Evolutionary conservation across 2,888 invertebrate genomes (phyloP), one percentile per base, ranked within the genome.

Genomic region (Beris morrisii): DNA sequence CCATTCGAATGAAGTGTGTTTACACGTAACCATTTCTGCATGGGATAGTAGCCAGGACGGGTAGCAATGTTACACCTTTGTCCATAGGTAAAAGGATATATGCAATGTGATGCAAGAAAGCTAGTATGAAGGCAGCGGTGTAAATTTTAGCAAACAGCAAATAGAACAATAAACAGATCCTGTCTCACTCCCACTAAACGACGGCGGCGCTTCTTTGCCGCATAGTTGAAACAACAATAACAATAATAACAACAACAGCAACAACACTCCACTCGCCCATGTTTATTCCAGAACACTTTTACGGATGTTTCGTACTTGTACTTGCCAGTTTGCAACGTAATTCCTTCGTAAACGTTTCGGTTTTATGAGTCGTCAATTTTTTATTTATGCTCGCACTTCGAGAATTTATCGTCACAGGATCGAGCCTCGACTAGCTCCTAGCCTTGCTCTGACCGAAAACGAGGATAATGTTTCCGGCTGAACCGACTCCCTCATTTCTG

Each of bases 331-430:
- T 28, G 45, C 44, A 38, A 54, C 55, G 59, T 52, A 58, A 58
- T 64, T 64, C 64, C 64, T 64, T 7, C 64, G 67, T 64, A 67
- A 64, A 64, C 56, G 64, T 64, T 67, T 67, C 64, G 53, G 48
- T 63, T 66, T 66, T 66, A 66, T 66, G 66, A 66, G 66, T 66
- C 67, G 63, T 67, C 67, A 67, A 67, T 67, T 67, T 64, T 67
- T 67, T 67, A 67, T 67, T 67, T 67, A 67, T 67, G 67, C 52
- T 43, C 57, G 57, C 57, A 55, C 63, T 67, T 64, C 56, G 64
- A 13, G 43, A 67, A 67, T 67, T 67, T 67, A 67, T 67, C 56
- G 67, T 48, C 46, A 52, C 44, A 63, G 67, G 30, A 57, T 46
- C 44, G 55, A 45, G 32, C 12, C 30, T 30, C 30, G 57, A 28